Conservation (phyloP, 64 coral and sea anemone genomes). For the Montipora cactus region DNA sequence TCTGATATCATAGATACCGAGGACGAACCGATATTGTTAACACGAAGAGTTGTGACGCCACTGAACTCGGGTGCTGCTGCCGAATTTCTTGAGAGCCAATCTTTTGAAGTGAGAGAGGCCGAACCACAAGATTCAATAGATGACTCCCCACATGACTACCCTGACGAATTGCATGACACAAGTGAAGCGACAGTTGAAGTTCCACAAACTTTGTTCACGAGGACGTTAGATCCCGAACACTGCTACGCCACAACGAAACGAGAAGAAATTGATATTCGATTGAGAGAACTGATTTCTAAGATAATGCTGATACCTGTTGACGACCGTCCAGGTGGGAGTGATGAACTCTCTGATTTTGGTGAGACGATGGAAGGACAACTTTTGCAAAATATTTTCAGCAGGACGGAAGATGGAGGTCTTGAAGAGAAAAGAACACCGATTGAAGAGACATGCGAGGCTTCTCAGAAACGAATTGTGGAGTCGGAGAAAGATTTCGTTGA, state of each 20-base stretch:
- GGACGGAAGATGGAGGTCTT: not conserved
- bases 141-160: not conserved
- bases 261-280: slow-evolving; percentile 5
- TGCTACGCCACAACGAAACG: not conserved
- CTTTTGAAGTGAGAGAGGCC: not conserved
- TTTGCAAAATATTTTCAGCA: slow-evolving; percentile 14
- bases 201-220: not conserved
- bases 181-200: not conserved
- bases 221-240: slow-evolving; percentile 18
- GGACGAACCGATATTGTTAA: not conserved
- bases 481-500: slow-evolving; percentile 51
- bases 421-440: slow-evolving; percentile 10
- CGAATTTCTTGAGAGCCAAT: not conserved
- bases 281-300: not conserved
- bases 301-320: not conserved
- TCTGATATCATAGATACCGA: slow-evolving; percentile 15
- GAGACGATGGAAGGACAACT: slow-evolving; percentile 9
- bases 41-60: not conserved
- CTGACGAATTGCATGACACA: not conserved
- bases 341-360: not conserved
- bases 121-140: slow-evolving; percentile 10
- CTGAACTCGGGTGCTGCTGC: not conserved
- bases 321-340: not conserved
- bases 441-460: slow-evolving; percentile 29
- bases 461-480: not conserved